phyloP scores from a whole-genome alignment of 2,113 vertebrate species.

The Ancistrus triradiatus region DNA sequence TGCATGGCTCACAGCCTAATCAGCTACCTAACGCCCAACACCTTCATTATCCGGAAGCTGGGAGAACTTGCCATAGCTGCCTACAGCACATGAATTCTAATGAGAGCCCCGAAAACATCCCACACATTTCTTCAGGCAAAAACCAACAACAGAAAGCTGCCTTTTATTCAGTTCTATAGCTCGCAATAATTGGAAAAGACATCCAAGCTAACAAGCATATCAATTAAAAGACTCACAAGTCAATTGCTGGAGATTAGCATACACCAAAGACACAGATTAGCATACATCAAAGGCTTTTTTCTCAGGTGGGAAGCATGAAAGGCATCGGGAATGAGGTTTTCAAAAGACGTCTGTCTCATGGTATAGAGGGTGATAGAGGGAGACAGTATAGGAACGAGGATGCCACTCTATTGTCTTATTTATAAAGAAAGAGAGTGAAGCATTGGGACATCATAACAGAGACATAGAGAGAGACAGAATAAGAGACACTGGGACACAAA shows the following conservation, averaged over 20 bases:
- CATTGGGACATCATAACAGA: too few species aligned
- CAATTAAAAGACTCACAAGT: constrained; percentile 63
- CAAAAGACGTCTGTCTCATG: constrained; percentile 21
- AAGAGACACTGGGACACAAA: too few species aligned
- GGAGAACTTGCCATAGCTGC: constrained; percentile 40
- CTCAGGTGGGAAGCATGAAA: constrained; percentile 55
- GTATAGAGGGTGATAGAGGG: not conserved
- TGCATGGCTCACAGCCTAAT: constrained; percentile 63
- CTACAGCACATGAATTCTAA: constrained; percentile 46
- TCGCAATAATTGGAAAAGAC: constrained; percentile 38
- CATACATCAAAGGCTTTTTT: constrained; percentile 64
- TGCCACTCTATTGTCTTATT: too few species aligned
- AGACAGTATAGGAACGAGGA: too few species aligned
- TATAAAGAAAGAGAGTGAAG: too few species aligned
- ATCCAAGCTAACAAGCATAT: constrained; percentile 55
- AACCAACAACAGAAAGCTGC: constrained; percentile 2
- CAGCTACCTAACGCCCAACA: constrained; percentile 45
- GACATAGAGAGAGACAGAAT: too few species aligned
- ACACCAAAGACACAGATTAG: constrained; percentile 26
- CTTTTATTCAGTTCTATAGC: constrained; percentile 50
- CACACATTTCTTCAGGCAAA: not conserved
- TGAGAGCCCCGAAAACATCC: constrained; percentile 12
- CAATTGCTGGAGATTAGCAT: constrained; percentile 59
- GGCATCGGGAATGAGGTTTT: constrained; percentile 58
- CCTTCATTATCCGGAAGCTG: constrained; percentile 34